These are phyloP conservation scores for Drosophila tanythrix DNA, from an alignment of 2,888 invertebrate genomes.

Conservation along the genomic window DNA sequence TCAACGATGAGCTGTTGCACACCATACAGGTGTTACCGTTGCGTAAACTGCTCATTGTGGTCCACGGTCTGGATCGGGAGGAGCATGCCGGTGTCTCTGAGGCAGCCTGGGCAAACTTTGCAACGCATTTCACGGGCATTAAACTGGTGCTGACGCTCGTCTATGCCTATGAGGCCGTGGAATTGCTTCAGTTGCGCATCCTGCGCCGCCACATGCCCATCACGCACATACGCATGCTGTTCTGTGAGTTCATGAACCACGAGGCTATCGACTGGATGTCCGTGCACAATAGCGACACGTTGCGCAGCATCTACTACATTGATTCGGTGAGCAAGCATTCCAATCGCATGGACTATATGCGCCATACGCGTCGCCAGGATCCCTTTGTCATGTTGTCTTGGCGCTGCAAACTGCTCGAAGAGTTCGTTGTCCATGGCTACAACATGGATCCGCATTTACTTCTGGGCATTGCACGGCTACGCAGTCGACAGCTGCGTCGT, in stretches of 20 bases:
- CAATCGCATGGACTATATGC: conserved; percentile 54
- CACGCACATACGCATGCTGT: conserved; percentile 90
- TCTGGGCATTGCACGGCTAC: conserved; percentile 83
- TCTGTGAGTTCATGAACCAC: conserved; percentile 87
- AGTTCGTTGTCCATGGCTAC: conserved; percentile 86
- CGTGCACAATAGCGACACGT: conserved; percentile 80
- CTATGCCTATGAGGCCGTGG: conserved; percentile 89
- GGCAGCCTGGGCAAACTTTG: conserved; percentile 88
- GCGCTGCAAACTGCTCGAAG: conserved; percentile 86
- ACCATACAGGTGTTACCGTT: conserved; percentile 84
- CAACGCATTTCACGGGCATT: conserved; percentile 80
- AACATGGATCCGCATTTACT: conserved; percentile 84
- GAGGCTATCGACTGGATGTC: conserved; percentile 84
- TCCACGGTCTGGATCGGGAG: conserved; percentile 88
- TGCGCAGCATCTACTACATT: conserved; percentile 84
- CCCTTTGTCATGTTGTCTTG: conserved; percentile 88
- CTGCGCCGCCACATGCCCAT: conserved; percentile 90
- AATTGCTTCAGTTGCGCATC: conserved; percentile 87
- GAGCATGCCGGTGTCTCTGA: conserved; percentile 88
- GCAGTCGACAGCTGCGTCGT: conserved; percentile 82
- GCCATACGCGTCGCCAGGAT: conserved; percentile 78
- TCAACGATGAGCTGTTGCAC: conserved; percentile 83
- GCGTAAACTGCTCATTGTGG: conserved; percentile 88
- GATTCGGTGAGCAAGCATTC: conserved; percentile 83
- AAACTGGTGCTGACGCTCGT: conserved; percentile 85